These are phyloP conservation scores for Hippotragus niger DNA, from an alignment of 2,113 vertebrate species.

Conservation along the genomic window DNA sequence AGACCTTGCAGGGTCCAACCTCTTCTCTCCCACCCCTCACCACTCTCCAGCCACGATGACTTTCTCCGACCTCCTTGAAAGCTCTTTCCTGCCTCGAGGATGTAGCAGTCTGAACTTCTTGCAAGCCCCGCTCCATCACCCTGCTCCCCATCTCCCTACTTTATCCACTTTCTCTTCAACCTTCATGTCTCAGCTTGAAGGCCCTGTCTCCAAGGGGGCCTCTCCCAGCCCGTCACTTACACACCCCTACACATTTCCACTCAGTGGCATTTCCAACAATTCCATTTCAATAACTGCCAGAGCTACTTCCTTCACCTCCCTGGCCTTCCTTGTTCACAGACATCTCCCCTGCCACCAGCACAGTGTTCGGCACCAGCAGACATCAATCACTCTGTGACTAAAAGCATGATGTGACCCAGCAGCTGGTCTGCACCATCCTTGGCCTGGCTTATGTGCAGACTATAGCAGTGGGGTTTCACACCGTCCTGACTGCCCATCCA, in stretches of 20 bases:
- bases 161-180: background rate
- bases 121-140: accelerated
- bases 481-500: conserved; percentile 68
- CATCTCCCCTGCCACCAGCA: background rate
- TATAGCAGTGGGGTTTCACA: background rate
- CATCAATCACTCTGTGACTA: background rate
- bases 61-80: background rate
- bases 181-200: background rate
- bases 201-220: background rate
- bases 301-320: background rate
- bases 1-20: accelerated
- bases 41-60: background rate
- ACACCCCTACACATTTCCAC: background rate
- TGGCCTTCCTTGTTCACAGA: background rate
- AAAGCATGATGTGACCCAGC: background rate
- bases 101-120: background rate
- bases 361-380: background rate
- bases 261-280: background rate
- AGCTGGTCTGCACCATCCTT: background rate
- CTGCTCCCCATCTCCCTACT: background rate
- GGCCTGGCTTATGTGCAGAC: background rate
- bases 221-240: background rate
- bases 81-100: background rate
- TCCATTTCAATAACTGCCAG: background rate
- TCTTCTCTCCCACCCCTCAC: background rate